Evolutionary conservation across 2,113 vertebrate genomes (phyloP).

Genomic region (Prionailurus bengalensis): DNA sequence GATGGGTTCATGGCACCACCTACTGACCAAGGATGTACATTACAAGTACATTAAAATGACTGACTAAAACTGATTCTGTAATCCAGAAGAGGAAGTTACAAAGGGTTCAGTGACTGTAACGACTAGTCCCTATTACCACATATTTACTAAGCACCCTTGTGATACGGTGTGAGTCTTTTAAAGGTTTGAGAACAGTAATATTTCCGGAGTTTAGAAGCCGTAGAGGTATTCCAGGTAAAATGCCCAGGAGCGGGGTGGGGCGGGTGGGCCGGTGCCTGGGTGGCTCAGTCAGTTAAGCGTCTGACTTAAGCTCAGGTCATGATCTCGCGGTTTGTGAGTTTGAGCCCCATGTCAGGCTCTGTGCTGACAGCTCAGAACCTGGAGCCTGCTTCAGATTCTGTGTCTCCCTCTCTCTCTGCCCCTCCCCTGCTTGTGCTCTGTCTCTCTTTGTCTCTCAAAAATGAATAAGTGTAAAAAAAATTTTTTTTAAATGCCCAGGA

Average conservation of each 20-base stretch:
- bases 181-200: background rate
- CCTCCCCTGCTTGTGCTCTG: no score
- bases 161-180: background rate
- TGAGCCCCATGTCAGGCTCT: no score
- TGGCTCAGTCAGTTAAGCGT: no score
- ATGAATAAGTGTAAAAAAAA: no score
- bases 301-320: no score
- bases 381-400: no score
- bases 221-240: background rate
- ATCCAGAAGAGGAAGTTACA: background rate
- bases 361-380: no score
- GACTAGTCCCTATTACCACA: background rate
- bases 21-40: background rate
- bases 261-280: no score
- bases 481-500: background rate
- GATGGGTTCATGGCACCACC: conserved; percentile 39
- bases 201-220: background rate
- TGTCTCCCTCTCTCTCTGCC: no score
- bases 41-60: background rate
- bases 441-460: no score
- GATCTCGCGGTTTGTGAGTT: no score
- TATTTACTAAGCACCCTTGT: background rate
- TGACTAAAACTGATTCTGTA: background rate
- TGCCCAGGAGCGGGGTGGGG: background rate
- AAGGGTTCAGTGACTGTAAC: background rate